A percentile compares a stretch with the other conserved stretches of the same genome.
These are phyloP conservation scores for Oxycera nigricornis DNA, from an alignment of 2,888 invertebrate genomes.

Conservation along the genomic window DNA sequence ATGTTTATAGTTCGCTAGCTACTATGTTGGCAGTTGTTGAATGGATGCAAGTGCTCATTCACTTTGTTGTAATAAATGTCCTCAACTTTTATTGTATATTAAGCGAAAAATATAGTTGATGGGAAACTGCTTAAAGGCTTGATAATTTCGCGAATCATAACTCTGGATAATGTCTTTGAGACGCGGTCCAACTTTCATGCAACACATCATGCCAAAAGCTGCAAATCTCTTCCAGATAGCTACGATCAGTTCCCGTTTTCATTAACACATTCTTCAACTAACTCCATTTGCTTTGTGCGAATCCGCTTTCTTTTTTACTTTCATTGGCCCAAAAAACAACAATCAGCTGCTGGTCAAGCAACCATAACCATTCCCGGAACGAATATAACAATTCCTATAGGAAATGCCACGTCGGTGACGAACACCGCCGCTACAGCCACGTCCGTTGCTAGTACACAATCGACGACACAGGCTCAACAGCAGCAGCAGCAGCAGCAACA, in stretches of 20 bases:
- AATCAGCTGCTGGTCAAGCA: conserved; percentile 59
- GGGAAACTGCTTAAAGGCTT: too few relatives aligned
- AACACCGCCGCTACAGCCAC: conserved; percentile 44
- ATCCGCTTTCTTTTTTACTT: conserved; percentile 40
- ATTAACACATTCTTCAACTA: conserved; percentile 42
- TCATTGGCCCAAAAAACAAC: conserved; percentile 6
- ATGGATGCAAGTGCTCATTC: too few relatives aligned
- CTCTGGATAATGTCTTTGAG: too few relatives aligned
- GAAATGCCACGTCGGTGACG: conserved; percentile 50
- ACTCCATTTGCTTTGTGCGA: conserved; percentile 45
- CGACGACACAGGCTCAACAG: conserved; percentile 54
- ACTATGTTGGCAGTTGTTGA: too few relatives aligned
- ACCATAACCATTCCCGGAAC: conserved; percentile 67
- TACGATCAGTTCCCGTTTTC: conserved; percentile 28
- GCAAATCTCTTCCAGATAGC: conserved; percentile 31
- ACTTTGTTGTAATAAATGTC: too few relatives aligned
- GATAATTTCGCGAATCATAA: too few relatives aligned
- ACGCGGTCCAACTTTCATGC: background rate
- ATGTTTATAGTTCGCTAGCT: too few relatives aligned
- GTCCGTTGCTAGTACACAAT: conserved; percentile 47
- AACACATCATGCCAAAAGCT: conserved; percentile 38
- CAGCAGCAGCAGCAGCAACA: conserved; percentile 50
- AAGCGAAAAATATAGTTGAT: too few relatives aligned
- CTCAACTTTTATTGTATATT: too few relatives aligned
- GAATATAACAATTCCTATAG: conserved; percentile 66